A percentile compares a stretch with the other conserved stretches of the same genome.
Evolutionary conservation across 1,140 invertebrate genomes (phyloP).

Genomic region (Hylaeus volcanicus): DNA sequence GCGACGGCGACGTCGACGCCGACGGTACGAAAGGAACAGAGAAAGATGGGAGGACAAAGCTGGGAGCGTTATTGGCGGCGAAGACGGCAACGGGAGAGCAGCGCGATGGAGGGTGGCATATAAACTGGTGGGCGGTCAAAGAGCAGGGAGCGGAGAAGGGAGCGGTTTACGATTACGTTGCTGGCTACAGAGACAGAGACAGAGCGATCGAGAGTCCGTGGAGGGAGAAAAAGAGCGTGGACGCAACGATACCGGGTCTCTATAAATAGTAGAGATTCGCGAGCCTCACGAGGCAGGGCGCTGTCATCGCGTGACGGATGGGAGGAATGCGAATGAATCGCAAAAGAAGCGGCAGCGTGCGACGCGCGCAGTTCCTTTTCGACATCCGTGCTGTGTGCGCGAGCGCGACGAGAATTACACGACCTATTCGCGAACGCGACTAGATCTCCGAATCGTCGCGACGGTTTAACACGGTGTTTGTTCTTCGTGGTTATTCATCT

Average conservation of each 20-base stretch:
- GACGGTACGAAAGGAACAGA: neutral
- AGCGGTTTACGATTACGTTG: constrained; percentile 15
- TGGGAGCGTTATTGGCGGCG: no score
- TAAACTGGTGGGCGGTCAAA: neutral
- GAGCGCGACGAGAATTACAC: neutral
- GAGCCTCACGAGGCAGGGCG: constrained; percentile 25
- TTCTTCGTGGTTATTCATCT: neutral
- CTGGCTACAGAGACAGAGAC: neutral
- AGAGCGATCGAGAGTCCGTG: neutral
- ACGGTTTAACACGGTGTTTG: neutral
- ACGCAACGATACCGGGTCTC: constrained; percentile 53
- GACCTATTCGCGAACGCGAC: neutral
- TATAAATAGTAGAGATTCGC: constrained; percentile 60
- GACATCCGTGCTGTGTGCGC: neutral
- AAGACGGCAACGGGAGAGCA: neutral
- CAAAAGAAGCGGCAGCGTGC: constrained; percentile 7
- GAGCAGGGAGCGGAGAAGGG: neutral
- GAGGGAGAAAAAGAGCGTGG: constrained; percentile 12
- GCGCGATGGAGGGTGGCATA: neutral
- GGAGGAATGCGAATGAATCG: constrained; percentile 19
- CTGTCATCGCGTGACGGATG: constrained; percentile 26
- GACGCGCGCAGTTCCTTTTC: constrained; percentile 18
- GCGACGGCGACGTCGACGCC: no score
- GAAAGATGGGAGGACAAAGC: neutral
- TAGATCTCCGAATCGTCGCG: neutral